Base-by-base conservation (phyloP, 2,797 vertebrate genomes). In the Pteropus rufus region DNA sequence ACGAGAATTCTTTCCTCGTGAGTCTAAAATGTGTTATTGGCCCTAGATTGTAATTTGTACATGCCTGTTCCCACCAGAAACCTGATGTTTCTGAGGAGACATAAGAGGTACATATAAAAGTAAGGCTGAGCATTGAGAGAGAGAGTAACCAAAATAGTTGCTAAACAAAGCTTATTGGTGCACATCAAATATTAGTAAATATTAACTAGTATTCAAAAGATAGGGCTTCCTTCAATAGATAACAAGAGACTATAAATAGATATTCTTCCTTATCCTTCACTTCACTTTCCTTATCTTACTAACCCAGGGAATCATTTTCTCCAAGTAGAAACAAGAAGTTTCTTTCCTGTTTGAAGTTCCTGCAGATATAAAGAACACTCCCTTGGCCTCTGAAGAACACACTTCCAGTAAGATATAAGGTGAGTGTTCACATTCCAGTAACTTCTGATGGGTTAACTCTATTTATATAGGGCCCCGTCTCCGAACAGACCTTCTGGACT, bases 361-460 rank as follows among this genome's bases (percentile, higher is more conserved):
- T 95, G 46, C 26, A 49, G 76, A 44, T 79, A 89, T 75, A 88
- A 92, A 54, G 44, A 92, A 88, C 7, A 65, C 34, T 65, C 77
- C 24, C 49, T 49, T 87, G 85, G 19, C 49, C 54, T 87, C 89
- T 93, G 58, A 93, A 92, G 70, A 89, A 76, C 41, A 64, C 15
- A 52, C 58, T 97, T 93, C 96, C 90, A 95, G 94, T 54, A 96
- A 96, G 62, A 89, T 31, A 31, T 49, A 96, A 94, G 91, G 73
- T 56, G 56, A 96, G n/a, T 29, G 64, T 41, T 84, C 67, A 95
- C n/a, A 52, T 95, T 97, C 82, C 93, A 93, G 73, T 79, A 96
- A 97, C 80, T 96, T 96, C 83, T 92, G 65, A 89, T 10, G 91
- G 56, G 26, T 82, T 96, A 89, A 60, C 64, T 72, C 82, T 92